These are phyloP conservation scores for Chunga burmeisteri DNA, from an alignment of 2,113 vertebrate genomes.

Conservation along the genomic window DNA sequence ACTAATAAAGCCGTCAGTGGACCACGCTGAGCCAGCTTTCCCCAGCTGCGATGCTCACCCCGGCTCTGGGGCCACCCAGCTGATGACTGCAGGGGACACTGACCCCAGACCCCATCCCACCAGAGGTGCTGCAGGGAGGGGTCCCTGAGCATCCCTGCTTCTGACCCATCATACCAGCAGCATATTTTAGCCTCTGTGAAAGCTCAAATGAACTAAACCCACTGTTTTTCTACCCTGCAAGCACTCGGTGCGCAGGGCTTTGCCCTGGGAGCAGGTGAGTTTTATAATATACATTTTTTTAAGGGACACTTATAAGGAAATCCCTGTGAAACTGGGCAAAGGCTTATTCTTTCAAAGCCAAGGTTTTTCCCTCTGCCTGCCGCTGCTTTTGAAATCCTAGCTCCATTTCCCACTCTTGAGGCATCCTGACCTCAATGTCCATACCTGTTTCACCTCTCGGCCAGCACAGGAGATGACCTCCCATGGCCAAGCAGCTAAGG, in stretches of 20 bases:
- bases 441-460: background rate
- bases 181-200: background rate
- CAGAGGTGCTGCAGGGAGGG: background rate
- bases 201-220: background rate
- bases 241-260: background rate
- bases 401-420: background rate
- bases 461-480: background rate
- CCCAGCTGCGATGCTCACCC: background rate
- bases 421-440: background rate
- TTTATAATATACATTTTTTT: background rate
- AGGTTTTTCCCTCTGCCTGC: background rate
- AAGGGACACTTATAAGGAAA: background rate
- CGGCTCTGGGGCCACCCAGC: background rate
- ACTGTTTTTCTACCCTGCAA: background rate
- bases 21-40: rapidly evolving
- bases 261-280: background rate
- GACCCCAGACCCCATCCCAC: rapidly evolving
- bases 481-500: background rate
- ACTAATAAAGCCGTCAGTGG: background rate
- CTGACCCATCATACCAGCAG: background rate
- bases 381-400: background rate
- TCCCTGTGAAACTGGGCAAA: background rate
- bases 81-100: background rate
- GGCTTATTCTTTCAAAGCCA: background rate
- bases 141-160: background rate